phyloP scores from a whole-genome alignment of 2,797 vertebrate species.

The Liasis olivaceus region DNA sequence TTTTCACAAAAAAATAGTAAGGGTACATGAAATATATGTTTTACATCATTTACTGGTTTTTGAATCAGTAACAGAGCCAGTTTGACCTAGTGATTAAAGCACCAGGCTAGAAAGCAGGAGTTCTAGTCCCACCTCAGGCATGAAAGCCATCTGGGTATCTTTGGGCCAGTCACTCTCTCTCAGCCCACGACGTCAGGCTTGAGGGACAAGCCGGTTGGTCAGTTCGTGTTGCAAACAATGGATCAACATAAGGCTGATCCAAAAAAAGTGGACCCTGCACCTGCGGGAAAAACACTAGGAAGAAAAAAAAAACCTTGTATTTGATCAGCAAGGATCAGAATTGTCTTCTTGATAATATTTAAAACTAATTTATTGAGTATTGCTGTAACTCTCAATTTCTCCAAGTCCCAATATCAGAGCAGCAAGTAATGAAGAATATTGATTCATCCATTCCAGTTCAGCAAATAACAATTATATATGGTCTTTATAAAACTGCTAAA shows the following conservation, averaged over 20 bases:
- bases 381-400: neutral
- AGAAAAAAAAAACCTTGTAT: neutral
- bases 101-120: no score
- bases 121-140: no score
- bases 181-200: no score
- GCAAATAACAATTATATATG: neutral
- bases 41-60: neutral
- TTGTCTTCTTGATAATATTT: neutral
- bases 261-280: no score
- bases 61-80: no score
- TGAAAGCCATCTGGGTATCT: no score
- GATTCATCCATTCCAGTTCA: neutral
- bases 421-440: neutral
- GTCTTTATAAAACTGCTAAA: neutral
- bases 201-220: no score
- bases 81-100: no score
- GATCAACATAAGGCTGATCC: no score
- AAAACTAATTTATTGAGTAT: neutral
- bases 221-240: no score
- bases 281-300: no score
- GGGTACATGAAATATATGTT: neutral
- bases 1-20: conserved; percentile 15
- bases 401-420: neutral
- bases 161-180: no score
- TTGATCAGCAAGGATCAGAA: neutral